phyloP scores from a whole-genome alignment of 53 echinoderm and acorn worm species.

The Paracentrotus lividus region DNA sequence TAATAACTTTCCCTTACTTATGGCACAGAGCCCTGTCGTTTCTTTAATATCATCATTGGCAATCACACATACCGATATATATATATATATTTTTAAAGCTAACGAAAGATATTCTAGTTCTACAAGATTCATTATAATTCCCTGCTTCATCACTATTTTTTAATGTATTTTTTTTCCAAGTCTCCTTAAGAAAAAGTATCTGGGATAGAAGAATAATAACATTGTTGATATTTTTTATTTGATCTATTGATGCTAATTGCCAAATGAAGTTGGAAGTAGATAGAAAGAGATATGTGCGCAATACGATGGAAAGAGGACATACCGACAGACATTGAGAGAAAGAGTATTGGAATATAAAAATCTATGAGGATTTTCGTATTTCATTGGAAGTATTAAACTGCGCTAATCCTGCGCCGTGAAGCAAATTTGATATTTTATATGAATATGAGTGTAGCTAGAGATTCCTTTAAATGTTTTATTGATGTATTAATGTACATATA shows the following conservation, averaged over 20 bases:
- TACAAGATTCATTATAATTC: too few species aligned
- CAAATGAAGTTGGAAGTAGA: not conserved
- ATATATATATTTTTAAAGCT: too few species aligned
- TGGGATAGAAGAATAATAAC: not conserved
- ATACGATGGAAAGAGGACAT: not conserved
- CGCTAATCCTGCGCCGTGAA: not conserved
- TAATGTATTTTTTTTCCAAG: too few species aligned
- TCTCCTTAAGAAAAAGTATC: not conserved
- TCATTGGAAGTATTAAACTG: not conserved
- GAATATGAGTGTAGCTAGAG: conserved; percentile 3
- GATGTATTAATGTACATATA: not conserved
- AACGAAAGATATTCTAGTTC: too few species aligned
- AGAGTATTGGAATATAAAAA: not conserved
- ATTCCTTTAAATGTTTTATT: conserved; percentile 5
- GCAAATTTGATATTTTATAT: conserved; percentile 16
- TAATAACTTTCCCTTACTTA: too few species aligned
- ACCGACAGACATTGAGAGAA: not conserved
- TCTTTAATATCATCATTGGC: too few species aligned
- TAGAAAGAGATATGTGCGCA: not conserved
- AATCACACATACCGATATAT: too few species aligned
- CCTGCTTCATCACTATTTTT: too few species aligned
- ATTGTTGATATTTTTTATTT: not conserved
- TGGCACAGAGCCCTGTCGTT: too few species aligned
- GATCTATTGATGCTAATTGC: not conserved
- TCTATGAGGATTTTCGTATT: not conserved